Conservation (phyloP, 2,113 vertebrate genomes). For the Vulpes vulpes region DNA sequence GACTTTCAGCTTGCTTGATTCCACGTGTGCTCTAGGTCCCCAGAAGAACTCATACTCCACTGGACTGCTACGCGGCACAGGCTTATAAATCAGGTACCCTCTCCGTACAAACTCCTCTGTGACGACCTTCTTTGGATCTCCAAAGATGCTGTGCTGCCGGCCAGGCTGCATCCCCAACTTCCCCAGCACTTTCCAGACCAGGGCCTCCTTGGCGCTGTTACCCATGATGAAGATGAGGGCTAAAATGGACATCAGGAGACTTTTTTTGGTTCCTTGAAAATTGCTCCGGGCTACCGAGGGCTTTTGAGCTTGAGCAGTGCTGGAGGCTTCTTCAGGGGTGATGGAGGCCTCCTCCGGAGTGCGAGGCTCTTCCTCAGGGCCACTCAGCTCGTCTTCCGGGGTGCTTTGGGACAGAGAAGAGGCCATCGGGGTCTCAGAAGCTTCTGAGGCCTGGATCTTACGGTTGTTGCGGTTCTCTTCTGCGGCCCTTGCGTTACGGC, state of each 20-base stretch:
- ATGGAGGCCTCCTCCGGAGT: slow-evolving; percentile 59
- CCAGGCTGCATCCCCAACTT: slow-evolving; percentile 82
- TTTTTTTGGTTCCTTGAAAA: slow-evolving; percentile 82
- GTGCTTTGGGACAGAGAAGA: slow-evolving; percentile 41
- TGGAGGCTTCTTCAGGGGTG: slow-evolving; percentile 57
- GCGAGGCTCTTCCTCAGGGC: slow-evolving; percentile 61
- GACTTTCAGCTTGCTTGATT: slow-evolving; percentile 82
- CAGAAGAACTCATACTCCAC: slow-evolving; percentile 81
- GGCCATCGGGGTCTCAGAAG: slow-evolving; percentile 59
- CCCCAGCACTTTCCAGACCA: slow-evolving; percentile 82
- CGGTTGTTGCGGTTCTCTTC: slow-evolving; percentile 77
- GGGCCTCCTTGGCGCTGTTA: slow-evolving; percentile 78
- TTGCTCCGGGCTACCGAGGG: slow-evolving; percentile 68
- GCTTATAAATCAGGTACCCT: slow-evolving; percentile 80
- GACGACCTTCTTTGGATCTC: slow-evolving; percentile 79
- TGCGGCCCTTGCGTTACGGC: slow-evolving; percentile 73
- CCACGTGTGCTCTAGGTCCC: slow-evolving; percentile 80
- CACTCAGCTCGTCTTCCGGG: slow-evolving; percentile 56
- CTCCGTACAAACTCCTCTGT: slow-evolving; percentile 81
- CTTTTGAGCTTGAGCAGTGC: slow-evolving; percentile 59
- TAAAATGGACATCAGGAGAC: slow-evolving; percentile 80
- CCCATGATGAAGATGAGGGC: slow-evolving; percentile 82
- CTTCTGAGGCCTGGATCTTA: slow-evolving; percentile 75
- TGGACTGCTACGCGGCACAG: slow-evolving; percentile 73
- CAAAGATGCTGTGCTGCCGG: slow-evolving; percentile 79